phyloP scores from a whole-genome alignment of 2,113 vertebrate genomes.

The Xiphophorus hellerii region DNA sequence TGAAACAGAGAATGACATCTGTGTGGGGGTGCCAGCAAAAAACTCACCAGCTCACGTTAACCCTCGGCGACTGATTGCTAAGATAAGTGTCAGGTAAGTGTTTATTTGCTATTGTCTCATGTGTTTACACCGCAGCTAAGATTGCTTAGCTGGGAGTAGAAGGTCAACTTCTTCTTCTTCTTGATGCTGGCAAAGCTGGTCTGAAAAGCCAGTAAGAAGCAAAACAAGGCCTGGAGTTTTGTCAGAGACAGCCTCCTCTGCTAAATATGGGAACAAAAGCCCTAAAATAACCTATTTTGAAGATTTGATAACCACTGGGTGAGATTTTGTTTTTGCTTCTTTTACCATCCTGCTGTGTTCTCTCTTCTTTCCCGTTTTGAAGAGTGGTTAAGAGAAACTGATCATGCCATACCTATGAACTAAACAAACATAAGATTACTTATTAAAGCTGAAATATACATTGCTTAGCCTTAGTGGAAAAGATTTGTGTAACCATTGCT shows the following conservation, averaged over 20 bases:
- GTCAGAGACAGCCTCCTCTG: too few species aligned
- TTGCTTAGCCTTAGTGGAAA: background rate
- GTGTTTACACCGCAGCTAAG: background rate
- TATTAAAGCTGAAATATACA: background rate
- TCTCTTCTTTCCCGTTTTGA: too few species aligned
- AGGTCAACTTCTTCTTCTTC: background rate
- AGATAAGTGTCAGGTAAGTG: background rate
- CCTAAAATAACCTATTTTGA: too few species aligned
- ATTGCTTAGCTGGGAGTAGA: background rate
- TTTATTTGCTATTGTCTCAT: background rate
- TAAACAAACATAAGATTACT: background rate
- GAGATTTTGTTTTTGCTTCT: too few species aligned
- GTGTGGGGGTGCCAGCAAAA: constrained; percentile 1
- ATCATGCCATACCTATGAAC: background rate
- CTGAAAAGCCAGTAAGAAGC: background rate
- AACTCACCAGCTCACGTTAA: constrained; percentile 11
- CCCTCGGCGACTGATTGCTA: background rate
- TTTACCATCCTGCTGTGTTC: too few species aligned
- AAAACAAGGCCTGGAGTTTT: background rate
- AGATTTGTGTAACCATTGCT: background rate
- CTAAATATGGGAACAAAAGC: too few species aligned
- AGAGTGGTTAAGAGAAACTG: background rate
- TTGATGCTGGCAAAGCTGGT: background rate
- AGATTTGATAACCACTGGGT: too few species aligned
- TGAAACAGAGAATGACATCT: background rate